These are phyloP conservation scores for Melanostigma gelatinosum DNA, from an alignment of 2,113 vertebrate genomes.

Conservation along the genomic window DNA sequence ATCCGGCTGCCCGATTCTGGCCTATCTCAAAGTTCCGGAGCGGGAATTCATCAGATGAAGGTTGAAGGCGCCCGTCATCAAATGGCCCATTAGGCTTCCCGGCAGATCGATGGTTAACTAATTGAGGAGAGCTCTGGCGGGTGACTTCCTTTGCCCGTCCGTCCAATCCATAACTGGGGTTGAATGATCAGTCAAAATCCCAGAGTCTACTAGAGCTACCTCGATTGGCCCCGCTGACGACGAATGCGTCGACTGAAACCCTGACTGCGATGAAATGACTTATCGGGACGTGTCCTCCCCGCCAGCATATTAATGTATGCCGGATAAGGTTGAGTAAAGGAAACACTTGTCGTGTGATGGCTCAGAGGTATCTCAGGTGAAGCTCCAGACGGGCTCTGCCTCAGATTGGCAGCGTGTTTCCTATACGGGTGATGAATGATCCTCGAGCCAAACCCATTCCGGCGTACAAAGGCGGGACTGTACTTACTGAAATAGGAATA, in stretches of 20 bases:
- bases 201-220: slow-evolving; percentile 19
- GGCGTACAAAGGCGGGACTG: slow-evolving; percentile 29
- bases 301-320: slow-evolving; percentile 21
- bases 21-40: slow-evolving; percentile 38
- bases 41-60: slow-evolving; percentile 63
- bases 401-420: slow-evolving; percentile 38
- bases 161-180: slow-evolving; percentile 42
- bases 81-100: slow-evolving; percentile 68
- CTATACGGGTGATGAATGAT: slow-evolving; percentile 53
- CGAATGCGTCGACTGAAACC: slow-evolving; percentile 34
- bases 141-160: slow-evolving; percentile 31
- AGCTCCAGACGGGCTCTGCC: background rate
- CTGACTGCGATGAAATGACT: slow-evolving; percentile 33
- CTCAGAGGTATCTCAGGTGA: slow-evolving; percentile 42
- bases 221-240: slow-evolving; percentile 44
- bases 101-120: slow-evolving; percentile 75
- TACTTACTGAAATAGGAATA: slow-evolving; percentile 46
- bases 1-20: slow-evolving; percentile 22
- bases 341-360: slow-evolving; percentile 21
- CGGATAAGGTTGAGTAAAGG: slow-evolving; percentile 21
- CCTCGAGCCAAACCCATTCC: slow-evolving; percentile 30
- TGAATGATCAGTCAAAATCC: slow-evolving; percentile 56
- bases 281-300: background rate
- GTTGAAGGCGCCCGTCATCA: slow-evolving; percentile 24
- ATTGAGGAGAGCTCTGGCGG: slow-evolving; percentile 61